Percentiles rank a stretch among this genome's conserved stretches.
Evolutionary conservation across 2,113 vertebrate species (phyloP).

Genomic region (Geococcyx californianus): DNA sequence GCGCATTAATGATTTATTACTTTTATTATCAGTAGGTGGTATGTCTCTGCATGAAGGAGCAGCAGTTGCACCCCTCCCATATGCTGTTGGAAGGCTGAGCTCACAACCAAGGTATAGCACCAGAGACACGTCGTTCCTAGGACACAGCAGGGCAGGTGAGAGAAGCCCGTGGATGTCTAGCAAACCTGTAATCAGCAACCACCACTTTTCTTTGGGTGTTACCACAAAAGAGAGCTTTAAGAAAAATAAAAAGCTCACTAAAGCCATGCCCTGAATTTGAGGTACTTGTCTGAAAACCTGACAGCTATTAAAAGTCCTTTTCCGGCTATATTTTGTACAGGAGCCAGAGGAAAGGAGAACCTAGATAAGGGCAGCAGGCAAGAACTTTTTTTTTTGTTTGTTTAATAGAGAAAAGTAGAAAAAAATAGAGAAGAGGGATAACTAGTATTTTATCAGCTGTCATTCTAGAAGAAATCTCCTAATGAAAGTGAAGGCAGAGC

Average conservation of each 20-base stretch:
- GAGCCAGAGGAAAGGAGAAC: neutral
- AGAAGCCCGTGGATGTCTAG: neutral
- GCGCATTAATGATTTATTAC: neutral
- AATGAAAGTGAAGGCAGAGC: neutral
- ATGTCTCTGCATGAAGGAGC: neutral
- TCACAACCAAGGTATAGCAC: rapidly evolving
- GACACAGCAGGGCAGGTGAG: neutral
- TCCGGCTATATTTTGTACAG: neutral
- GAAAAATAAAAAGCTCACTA: neutral
- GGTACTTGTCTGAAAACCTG: neutral
- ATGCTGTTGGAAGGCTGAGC: neutral
- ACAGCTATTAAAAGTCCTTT: neutral
- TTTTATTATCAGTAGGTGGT: neutral
- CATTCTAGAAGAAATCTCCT: neutral
- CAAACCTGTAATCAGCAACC: neutral
- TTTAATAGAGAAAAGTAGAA: neutral
- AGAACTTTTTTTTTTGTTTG: neutral
- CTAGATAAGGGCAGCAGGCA: neutral
- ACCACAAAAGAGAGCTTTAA: neutral
- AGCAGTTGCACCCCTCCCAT: neutral
- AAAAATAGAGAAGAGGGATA: neutral
- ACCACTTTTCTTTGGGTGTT: neutral
- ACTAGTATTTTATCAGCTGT: neutral
- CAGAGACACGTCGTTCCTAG: rapidly evolving
- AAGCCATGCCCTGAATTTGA: neutral